Conservation (phyloP, 1,140 invertebrate genomes). For the Stenopsyche tienmushanensis region DNA sequence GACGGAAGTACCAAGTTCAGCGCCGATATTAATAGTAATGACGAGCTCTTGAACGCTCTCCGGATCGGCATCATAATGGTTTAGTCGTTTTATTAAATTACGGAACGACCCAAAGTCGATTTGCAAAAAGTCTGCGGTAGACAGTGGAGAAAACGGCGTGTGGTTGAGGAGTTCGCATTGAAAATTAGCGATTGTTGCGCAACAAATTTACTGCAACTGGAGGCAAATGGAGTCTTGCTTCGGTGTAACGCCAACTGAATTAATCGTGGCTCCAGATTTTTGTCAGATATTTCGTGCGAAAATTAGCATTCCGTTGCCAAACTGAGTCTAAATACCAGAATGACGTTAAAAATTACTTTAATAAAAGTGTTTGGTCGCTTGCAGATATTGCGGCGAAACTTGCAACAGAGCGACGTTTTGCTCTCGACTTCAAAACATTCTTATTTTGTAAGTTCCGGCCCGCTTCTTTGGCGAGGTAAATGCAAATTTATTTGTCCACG, state of each 20-base stretch:
- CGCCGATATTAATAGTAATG: not conserved
- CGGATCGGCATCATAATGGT: not conserved
- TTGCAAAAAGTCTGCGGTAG: not conserved
- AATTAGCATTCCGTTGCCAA: not conserved
- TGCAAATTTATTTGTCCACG: no score
- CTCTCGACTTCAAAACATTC: no score
- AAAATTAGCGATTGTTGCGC: not conserved
- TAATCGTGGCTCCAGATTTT: not conserved
- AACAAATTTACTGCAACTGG: no score
- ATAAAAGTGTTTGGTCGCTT: no score
- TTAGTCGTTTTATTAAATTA: not conserved
- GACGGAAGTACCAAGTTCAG: not conserved
- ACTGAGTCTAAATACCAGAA: no score
- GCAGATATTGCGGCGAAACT: no score
- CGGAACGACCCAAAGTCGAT: not conserved
- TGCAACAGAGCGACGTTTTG: no score
- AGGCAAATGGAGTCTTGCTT: not conserved
- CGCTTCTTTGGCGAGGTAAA: no score
- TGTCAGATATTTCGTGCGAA: not conserved
- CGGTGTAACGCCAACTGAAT: not conserved
- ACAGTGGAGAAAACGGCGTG: not conserved
- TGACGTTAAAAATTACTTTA: no score
- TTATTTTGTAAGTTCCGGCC: no score
- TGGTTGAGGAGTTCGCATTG: not conserved
- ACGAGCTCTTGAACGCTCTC: not conserved